Percentiles rank a stretch among this genome's conserved stretches.
These are phyloP conservation scores for Equus quagga DNA, from an alignment of 2,113 vertebrate genomes.

Conservation along the genomic window DNA sequence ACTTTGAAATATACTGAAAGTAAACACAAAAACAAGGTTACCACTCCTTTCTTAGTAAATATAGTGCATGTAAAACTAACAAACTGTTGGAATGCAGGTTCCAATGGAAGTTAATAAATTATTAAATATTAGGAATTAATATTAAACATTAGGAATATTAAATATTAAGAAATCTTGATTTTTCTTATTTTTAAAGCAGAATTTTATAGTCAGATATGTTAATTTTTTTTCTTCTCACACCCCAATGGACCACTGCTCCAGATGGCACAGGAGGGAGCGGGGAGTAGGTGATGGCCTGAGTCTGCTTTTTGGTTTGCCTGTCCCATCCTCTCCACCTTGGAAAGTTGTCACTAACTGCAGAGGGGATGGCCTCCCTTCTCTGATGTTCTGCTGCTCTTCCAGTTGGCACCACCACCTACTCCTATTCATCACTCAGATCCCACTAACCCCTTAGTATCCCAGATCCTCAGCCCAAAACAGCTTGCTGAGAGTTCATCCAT, in stretches of 20 bases:
- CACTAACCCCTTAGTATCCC: neutral
- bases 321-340: neutral
- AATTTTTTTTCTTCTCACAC: neutral
- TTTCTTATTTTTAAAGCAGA: neutral
- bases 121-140: neutral
- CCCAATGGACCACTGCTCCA: neutral
- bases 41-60: neutral
- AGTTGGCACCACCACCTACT: neutral
- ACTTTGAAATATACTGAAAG: neutral
- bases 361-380: too few species aligned
- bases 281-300: neutral
- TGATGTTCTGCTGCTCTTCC: neutral
- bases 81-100: neutral
- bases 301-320: neutral
- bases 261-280: too few species aligned
- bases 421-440: neutral
- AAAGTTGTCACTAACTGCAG: neutral
- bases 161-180: neutral
- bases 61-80: neutral
- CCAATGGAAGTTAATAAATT: neutral
- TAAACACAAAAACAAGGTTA: neutral
- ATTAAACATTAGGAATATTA: neutral
- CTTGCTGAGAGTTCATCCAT: neutral
- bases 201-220: neutral
- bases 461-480: neutral